These are phyloP conservation scores for Drosophila demipolita DNA, from an alignment of 2,888 invertebrate genomes.

Conservation along the genomic window DNA sequence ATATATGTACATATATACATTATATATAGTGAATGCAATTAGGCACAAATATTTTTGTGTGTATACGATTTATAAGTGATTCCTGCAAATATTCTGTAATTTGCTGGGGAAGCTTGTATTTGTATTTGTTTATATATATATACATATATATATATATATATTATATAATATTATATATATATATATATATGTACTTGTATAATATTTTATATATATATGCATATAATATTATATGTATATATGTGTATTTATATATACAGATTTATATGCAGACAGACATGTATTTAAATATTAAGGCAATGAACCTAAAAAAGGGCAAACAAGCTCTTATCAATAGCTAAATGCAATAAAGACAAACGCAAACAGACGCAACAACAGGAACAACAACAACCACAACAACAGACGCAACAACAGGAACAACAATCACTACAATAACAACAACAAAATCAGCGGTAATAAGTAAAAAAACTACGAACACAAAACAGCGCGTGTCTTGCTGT, in stretches of 20 bases:
- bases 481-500: constrained; percentile 28
- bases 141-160: not conserved
- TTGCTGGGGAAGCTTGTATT: not conserved
- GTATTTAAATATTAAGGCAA: constrained; percentile 40
- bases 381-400: not conserved
- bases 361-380: constrained; percentile 4
- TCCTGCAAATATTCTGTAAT: constrained; percentile 6
- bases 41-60: constrained; percentile 9
- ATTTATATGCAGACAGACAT: not conserved
- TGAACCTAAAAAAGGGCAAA: constrained; percentile 57
- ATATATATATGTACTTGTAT: not conserved
- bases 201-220: not conserved
- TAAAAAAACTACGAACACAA: constrained; percentile 7
- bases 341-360: constrained; percentile 36
- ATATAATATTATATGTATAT: rapidly evolving
- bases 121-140: not conserved
- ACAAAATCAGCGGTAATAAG: constrained; percentile 6
- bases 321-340: constrained; percentile 22
- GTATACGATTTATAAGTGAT: constrained; percentile 1
- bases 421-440: not conserved
- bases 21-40: constrained; percentile 1
- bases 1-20: not conserved
- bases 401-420: not conserved
- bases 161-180: not conserved
- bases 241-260: not conserved